These are phyloP conservation scores for Urechis unicinctus DNA, from an alignment of 2,888 invertebrate species.

Conservation along the genomic window DNA sequence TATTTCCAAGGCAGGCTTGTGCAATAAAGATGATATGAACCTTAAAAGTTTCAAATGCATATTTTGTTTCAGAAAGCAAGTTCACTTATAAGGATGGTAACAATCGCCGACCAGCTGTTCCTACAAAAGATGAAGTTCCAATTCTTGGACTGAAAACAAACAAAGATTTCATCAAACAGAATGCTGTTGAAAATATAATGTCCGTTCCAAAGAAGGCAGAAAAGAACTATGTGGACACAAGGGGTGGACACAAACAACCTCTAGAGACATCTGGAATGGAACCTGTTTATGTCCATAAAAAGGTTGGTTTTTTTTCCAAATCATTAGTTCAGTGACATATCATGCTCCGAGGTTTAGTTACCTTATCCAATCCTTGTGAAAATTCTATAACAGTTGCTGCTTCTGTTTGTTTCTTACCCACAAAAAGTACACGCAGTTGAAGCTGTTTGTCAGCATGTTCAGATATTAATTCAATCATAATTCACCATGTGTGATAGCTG, in stretches of 20 bases:
- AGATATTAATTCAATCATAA: neutral
- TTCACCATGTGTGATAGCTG: too few relatives aligned
- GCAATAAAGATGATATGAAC: neutral
- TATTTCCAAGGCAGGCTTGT: too few relatives aligned
- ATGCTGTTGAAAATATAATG: slow-evolving; percentile 49
- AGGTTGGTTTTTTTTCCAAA: slow-evolving; percentile 26
- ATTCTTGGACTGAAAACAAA: slow-evolving; percentile 48
- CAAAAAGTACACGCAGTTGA: neutral
- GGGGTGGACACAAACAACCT: slow-evolving; percentile 43
- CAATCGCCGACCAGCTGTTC: slow-evolving; percentile 36
- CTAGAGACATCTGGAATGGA: slow-evolving; percentile 47
- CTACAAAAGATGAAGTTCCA: slow-evolving; percentile 39
- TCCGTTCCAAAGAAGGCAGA: slow-evolving; percentile 44
- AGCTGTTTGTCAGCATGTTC: neutral
- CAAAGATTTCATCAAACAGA: slow-evolving; percentile 49
- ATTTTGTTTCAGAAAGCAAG: neutral
- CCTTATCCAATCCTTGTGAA: too few relatives aligned
- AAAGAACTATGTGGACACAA: slow-evolving; percentile 46
- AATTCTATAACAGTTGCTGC: too few relatives aligned
- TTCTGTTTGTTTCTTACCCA: too few relatives aligned
- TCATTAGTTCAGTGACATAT: neutral
- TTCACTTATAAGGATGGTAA: slow-evolving; percentile 44
- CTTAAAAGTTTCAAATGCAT: neutral
- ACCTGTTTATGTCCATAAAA: slow-evolving; percentile 45
- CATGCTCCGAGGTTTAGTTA: too few relatives aligned